Evolutionary conservation across 1,140 invertebrate genomes (phyloP), one percentile per base, ranked within the genome.

Genomic region (Sesamia nonagrioides): DNA sequence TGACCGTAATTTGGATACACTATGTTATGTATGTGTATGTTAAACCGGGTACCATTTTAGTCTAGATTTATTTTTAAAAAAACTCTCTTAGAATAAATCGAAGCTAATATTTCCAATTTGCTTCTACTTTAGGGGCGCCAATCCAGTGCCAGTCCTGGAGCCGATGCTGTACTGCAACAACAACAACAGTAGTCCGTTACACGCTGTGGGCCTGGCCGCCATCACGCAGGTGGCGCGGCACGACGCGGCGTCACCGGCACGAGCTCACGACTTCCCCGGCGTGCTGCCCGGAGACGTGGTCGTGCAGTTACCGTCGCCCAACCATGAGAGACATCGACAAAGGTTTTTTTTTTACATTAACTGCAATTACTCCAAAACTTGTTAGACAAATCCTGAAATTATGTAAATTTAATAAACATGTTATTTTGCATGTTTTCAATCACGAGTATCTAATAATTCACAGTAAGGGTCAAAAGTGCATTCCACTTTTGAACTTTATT

Each of bases 181-280:
- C 52, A 96, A 96, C 88, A 96, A 96, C 89, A 95, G 92, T 82
- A 95, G 94, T 63, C 94, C 95, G 27, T 88, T 95, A 73, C 96
- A 96, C 87, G 95, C 96, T 74, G 96, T 96, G 78, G 96, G 96
- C 11, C 88, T 96, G 81, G 96, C 96, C 6, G 96, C 96, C 52
- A 96, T 96, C 79, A 95, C 96, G 81, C 95, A 96, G 83, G 91
- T 96, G 79, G 96, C 96, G 45, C 89, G 92, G 2, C 86, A 88
- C 27, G 73, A 75, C 21, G 92, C 94, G 50, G 81, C 84, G 33
- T 86, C 79, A 77, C 90, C 88, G 91, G 95, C 60, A 93, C 95
- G 60, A 91, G 95, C 81, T 92, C 94, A 78, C 91, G 93, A 95
- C 71, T 95, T 95, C 89, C 95, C 94, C 13, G 94, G 95, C 52